A percentile compares a stretch with the other conserved stretches of the same genome.
Evolutionary conservation across 2,888 invertebrate species (phyloP).

Genomic region (Electrophaes corylata): DNA sequence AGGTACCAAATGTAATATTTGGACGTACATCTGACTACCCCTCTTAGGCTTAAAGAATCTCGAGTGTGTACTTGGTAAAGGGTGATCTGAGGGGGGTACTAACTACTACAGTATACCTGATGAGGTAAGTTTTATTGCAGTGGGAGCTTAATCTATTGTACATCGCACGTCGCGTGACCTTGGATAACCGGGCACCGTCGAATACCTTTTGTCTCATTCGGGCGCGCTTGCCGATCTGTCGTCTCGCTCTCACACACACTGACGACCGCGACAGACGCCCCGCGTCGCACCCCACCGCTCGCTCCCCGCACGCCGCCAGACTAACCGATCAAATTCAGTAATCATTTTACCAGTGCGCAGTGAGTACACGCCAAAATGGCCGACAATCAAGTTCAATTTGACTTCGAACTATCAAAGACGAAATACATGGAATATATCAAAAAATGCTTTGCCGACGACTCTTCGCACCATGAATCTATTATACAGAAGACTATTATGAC

Average conservation of each 20-base stretch:
- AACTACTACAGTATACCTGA: too few relatives aligned
- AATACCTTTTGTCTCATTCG: conserved; percentile 14
- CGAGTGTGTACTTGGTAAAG: too few relatives aligned
- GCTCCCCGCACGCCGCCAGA: conserved; percentile 16
- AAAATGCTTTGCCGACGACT: conserved; percentile 20
- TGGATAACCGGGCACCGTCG: background rate
- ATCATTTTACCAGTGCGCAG: conserved; percentile 2
- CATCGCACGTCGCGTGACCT: conserved; percentile 9
- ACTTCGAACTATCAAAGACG: conserved; percentile 11
- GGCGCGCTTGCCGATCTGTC: background rate
- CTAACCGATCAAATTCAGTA: conserved; percentile 11
- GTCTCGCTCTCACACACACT: conserved; percentile 15
- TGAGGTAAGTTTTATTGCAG: too few relatives aligned
- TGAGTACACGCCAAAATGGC: conserved; percentile 25
- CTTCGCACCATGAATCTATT: conserved; percentile 4
- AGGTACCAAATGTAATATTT: too few relatives aligned
- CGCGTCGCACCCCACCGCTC: background rate
- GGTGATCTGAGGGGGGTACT: too few relatives aligned
- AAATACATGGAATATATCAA: conserved; percentile 6
- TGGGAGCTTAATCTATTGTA: too few relatives aligned
- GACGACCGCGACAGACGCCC: background rate
- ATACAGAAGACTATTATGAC: conserved; percentile 12
- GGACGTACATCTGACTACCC: too few relatives aligned
- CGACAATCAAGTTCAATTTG: conserved; percentile 1
- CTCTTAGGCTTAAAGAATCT: too few relatives aligned